Evolutionary conservation across 2,888 invertebrate genomes (phyloP), one percentile per base, ranked within the genome.

Genomic region (Taenaris catops): DNA sequence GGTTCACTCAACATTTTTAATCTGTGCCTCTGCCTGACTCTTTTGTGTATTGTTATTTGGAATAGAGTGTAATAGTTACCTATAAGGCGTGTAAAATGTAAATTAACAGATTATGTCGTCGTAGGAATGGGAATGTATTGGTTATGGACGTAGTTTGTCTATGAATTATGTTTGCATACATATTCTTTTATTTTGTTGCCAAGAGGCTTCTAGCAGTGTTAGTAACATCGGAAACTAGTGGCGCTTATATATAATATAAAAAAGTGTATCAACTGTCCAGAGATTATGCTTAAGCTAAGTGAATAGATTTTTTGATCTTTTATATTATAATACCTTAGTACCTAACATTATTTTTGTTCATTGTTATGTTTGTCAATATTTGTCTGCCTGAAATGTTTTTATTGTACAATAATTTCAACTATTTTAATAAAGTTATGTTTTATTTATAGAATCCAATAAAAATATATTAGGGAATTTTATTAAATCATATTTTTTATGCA

Each of bases 291-390:
- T 67, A 55, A 21, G 14, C 16, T 34, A 38, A 36, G 25, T 38
- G 23, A 19, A 20, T 56, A 58, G 41, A 34, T 43, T 58, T 58
- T 53, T 56, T 51, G 55, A 52, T 54, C 51, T 55, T 58, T 55
- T 44, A 16, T 23, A 21, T n/a, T n/a, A n/a, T 21, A 29, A 17
- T 46, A 53, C 53, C 48, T 19, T 55, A 51, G 49, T 51, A 48
- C 41, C 50, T 58, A 61, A 59, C 37, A 63, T 35, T 65, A 46
- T 45, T 55, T 72, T 71, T 73, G 66, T 80, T 78, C 57, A 59
- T 80, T 83, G 81, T 81, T 86, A 83, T 74, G 80, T 83, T 84
- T 84, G 78, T 65, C 66, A 53, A 63, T 68, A 46, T 62, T 71
- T 63, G 53, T 69, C 67, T 63, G 61, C 62, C 63, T 55, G 49